Evolutionary conservation across 2,797 vertebrate genomes (phyloP), one percentile per base, ranked within the genome.

Genomic region (Poeciliopsis gracilis): DNA sequence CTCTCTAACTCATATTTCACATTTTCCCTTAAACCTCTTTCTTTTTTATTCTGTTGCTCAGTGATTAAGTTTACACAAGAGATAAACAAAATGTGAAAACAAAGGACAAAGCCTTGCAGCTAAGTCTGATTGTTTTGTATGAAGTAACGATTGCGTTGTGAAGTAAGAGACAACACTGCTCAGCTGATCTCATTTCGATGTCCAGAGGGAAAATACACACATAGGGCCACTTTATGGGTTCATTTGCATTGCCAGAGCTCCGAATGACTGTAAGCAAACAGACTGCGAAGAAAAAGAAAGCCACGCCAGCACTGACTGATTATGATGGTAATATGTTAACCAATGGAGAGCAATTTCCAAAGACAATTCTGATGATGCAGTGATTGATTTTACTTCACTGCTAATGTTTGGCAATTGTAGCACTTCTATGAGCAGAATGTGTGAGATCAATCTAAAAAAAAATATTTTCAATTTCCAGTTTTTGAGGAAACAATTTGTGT

Each of bases 301-400:
- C 75, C 75, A 33, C 77, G 87, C 85, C 90, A 92, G 89, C 73
- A 36, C 78, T 63, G 77, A 79, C 80, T 47, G 84, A 93, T 95
- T 93, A 94, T 90, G 74, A 91, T 85, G 76, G 76, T 90, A 88
- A 91, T 95, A 93, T 94, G 94, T 94, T 89, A 94, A 93, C 87
- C 82, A 76, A 77, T 86, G 90, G 88, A 80, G 90, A 82, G 83
- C 78, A 72, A 90, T 92, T 92, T 93, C 89, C 84, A 88, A 83
- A 88, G 93, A 91, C 89, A 88, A 90, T 86, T 86, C 87, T 82
- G 90, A 92, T 93, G 90, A 94, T 89, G 85, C 85, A 53, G 75
- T 90, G 90, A 95, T 94, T 91, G 91, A 93, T 94, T 93, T 93
- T 89, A 90, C 83, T 84, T 81, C 88, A 80, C 84, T 43, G 10